These are phyloP conservation scores for Macrotrachela quadricornifera DNA, from an alignment of 1,140 invertebrate genomes.

Conservation along the genomic window DNA sequence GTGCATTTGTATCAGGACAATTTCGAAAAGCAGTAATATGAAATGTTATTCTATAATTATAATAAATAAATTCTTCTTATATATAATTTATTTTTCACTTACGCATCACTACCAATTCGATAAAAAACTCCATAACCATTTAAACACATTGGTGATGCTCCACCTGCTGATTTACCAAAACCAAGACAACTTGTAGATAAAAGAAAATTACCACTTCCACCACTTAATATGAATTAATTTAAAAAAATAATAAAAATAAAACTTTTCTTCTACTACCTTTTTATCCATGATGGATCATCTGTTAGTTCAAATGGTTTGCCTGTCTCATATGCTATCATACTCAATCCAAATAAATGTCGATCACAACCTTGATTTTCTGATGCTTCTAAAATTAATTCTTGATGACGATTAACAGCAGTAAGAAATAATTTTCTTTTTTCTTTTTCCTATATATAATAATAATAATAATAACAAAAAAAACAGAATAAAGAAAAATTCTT, in stretches of 20 bases:
- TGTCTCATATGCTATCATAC: slow-evolving; percentile 30
- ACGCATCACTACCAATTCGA: slow-evolving; percentile 31
- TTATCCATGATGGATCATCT: slow-evolving; percentile 35
- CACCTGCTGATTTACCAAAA: slow-evolving; percentile 37
- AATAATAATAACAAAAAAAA: too few species aligned
- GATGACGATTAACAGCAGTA: slow-evolving; percentile 23
- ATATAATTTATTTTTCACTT: slow-evolving; percentile 10
- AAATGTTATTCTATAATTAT: too few species aligned
- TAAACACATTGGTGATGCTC: slow-evolving; percentile 38
- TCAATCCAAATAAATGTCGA: slow-evolving; percentile 35
- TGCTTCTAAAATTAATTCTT: slow-evolving; percentile 21
- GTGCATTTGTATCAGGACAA: too few species aligned
- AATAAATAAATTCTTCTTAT: too few species aligned
- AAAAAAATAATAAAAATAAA: too few species aligned
- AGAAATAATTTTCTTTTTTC: slow-evolving; percentile 12
- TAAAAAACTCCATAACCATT: slow-evolving; percentile 44
- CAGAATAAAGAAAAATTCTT: too few species aligned
- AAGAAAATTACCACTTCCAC: slow-evolving; percentile 41
- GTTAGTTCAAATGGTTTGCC: slow-evolving; percentile 35
- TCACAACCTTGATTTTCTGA: slow-evolving; percentile 31
- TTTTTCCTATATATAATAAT: too few species aligned
- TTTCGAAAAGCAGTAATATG: too few species aligned
- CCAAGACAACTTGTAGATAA: slow-evolving; percentile 41
- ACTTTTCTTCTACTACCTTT: slow-evolving; percentile 17
- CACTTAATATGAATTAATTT: slow-evolving; percentile 13